A percentile compares a stretch with the other conserved stretches of the same genome.
Evolutionary conservation across 2,113 vertebrate species (phyloP).

Genomic region (Meleagris gallopavo): DNA sequence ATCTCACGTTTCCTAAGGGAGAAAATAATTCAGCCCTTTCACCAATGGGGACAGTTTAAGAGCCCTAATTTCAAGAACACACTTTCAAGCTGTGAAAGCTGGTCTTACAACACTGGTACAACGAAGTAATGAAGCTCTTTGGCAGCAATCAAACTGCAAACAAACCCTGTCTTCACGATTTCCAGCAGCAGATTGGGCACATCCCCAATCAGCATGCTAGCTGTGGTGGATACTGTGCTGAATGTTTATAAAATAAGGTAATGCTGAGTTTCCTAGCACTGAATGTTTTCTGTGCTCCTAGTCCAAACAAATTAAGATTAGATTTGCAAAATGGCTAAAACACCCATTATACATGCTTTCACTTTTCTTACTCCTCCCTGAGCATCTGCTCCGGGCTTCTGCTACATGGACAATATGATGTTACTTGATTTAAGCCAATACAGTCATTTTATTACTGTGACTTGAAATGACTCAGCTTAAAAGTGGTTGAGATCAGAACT

Average conservation of each 20-base stretch:
- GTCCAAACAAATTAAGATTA: constrained; percentile 49
- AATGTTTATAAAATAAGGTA: constrained; percentile 44
- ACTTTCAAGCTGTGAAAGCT: constrained; percentile 14
- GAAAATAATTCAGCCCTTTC: neutral
- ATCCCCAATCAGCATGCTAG: neutral
- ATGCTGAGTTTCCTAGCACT: constrained; percentile 1
- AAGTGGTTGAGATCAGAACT: neutral
- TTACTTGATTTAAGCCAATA: neutral
- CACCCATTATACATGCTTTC: neutral
- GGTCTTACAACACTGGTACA: neutral
- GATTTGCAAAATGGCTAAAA: constrained; percentile 35
- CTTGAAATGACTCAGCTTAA: neutral
- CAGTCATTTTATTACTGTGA: neutral
- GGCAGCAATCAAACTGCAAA: constrained; percentile 4
- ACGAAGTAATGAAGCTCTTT: constrained; percentile 15
- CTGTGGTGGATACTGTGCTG: neutral
- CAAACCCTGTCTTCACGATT: constrained; percentile 21
- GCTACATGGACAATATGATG: neutral
- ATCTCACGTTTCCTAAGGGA: neutral
- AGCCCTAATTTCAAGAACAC: constrained; percentile 9
- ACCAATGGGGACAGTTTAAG: neutral
- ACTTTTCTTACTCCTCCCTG: neutral
- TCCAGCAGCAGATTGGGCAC: constrained; percentile 18
- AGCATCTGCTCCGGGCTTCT: neutral
- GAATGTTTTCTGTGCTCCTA: constrained; percentile 11